Evolutionary conservation across 2,797 vertebrate genomes (phyloP).

Genomic region (Enteromius treurensis): DNA sequence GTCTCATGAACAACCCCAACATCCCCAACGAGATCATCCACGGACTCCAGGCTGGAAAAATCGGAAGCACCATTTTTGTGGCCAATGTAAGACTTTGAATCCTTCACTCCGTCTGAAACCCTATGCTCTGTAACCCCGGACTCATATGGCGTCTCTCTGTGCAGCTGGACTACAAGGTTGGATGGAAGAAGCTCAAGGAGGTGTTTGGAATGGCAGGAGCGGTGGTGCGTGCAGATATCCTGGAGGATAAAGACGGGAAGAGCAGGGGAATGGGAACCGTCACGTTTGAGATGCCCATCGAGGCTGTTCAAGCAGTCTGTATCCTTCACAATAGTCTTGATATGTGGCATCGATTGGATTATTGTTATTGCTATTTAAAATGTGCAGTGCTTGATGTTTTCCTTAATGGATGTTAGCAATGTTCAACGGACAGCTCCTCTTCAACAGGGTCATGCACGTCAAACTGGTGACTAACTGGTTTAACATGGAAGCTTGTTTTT

Average conservation of each 20-base stretch:
- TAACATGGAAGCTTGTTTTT: background rate
- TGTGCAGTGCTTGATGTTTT: conserved; percentile 11
- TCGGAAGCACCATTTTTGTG: conserved; percentile 94
- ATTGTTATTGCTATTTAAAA: background rate
- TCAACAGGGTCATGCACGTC: conserved; percentile 96
- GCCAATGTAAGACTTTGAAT: conserved; percentile 85
- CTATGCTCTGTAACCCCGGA: background rate
- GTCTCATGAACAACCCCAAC: conserved; percentile 95
- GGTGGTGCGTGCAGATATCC: conserved; percentile 90
- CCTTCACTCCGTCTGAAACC: background rate
- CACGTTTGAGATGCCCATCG: conserved; percentile 95
- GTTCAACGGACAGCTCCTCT: conserved; percentile 96
- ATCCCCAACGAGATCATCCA: conserved; percentile 95
- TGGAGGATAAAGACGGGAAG: conserved; percentile 97
- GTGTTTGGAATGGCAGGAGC: conserved; percentile 95
- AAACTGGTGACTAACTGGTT: conserved; percentile 87
- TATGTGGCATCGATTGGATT: background rate
- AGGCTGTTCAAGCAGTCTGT: conserved; percentile 98
- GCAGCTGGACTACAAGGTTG: conserved; percentile 97
- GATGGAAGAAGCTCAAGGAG: conserved; percentile 99
- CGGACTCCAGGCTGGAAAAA: conserved; percentile 94
- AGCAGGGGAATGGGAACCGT: conserved; percentile 96
- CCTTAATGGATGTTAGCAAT: conserved; percentile 88
- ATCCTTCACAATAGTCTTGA: conserved; percentile 79
- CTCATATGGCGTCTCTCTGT: background rate